Base-by-base conservation (phyloP, 2,797 vertebrate species). In the Typhlichthys eigenmanni region DNA sequence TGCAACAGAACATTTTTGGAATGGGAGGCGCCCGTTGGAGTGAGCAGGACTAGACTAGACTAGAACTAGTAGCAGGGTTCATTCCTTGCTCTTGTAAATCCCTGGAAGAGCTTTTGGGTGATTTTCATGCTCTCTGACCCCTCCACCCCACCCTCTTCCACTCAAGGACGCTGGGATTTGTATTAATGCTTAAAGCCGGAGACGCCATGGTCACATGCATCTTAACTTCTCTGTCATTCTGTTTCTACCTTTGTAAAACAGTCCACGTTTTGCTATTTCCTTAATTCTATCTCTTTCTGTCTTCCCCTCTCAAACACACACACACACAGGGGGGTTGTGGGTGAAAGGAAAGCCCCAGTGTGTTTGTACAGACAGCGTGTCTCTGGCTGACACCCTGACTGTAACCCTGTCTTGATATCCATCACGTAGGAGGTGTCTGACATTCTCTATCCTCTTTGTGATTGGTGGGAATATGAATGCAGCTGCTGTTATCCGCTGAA, bases 301-400 rank as follows among this genome's bases (percentile, higher is more conserved):
- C 68, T 71, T 14, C 46, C 50, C 43, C 64, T 53, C 29, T 57
- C 38, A 67, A 29, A 16, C 13, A 51, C 9, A 38, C 47, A 51
- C 60, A 52, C 60, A 64, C 45, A 48, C 50, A 56, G 8, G 43
- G 47, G 46, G 56, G 55, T 8, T 65, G 46, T 34, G 69, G 69
- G 60, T 52, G 67, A 75, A 57, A 71, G 72, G 81, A 72, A 78
- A 51, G 72, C 19, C 71, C 71, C 58, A 1, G 19, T 16, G 61
- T 79, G 69, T 81, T 83, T 82, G 61, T 55, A 73, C 78, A 85
- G 83, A 82, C 84, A 77, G 79, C 64, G 51, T 52, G 85, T 78
- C 84, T 87, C 83, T 74, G 29, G 74, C 66, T 65, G 75, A 83
- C 76, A 69, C 51, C 60, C 66, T 5, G 2, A 16, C 19, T 2